Evolutionary conservation across 2,888 invertebrate species (phyloP), one percentile per base, ranked within the genome.

Genomic region (Icerya purchasi): DNA sequence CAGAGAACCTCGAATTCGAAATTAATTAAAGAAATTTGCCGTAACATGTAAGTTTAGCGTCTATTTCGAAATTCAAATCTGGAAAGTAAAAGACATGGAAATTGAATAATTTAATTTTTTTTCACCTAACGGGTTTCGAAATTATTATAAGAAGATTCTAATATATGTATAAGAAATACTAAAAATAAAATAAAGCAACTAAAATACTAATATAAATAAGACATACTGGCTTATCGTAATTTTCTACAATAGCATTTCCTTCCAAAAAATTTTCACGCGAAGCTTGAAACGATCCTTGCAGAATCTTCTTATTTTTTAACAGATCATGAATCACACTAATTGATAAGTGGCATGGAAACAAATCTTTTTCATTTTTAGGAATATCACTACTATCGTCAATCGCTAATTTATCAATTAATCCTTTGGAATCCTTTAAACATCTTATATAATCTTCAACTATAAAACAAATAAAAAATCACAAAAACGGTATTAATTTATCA

Each of bases 261-360:
- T 98, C 97, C 18, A 94, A 75, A 69, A 87, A 96, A 72, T 97
- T 98, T 68, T 94, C 93, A 57, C 89, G 77, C 0, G 91, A 92
- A 0, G 92, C 87, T 68, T 81, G 76, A 68, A 86, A 89, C 1
- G 82, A 79, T 0, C 93, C 94, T 69, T 87, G 91, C 51, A 83
- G 70, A 3, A 86, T 73, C 64, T 77, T 79, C 1, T 87, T 88
- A 62, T 76, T 77, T 67, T 85, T 83, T 53, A 96, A 79, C 0
- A 91, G 91, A 0, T 77, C 75, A 62, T 90, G 84, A 20, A 96
- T 76, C 69, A 86, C 82, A 0, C 77, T 73, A 1, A 85, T 80
- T 0, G 86, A 80, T 61, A 90, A 74, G 72, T 97, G 93, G 21
- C 89, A 83, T 0, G 92, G 90, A 69, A 83, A 93, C 57, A 88